These are phyloP conservation scores for Flexamia atlantica DNA, from an alignment of 2,888 invertebrate species.

Conservation along the genomic window DNA sequence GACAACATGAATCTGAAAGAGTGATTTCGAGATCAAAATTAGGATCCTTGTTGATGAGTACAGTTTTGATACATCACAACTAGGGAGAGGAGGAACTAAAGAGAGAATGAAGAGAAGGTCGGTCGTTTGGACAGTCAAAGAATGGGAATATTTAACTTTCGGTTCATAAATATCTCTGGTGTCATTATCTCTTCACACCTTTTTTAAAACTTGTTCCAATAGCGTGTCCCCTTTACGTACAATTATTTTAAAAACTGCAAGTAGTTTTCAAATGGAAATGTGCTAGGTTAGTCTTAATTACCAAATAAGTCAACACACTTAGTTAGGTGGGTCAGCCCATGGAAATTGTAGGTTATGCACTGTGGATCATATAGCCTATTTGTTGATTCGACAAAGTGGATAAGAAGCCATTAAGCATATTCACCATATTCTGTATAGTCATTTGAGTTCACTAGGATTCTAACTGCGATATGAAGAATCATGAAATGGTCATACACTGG, in stretches of 20 bases:
- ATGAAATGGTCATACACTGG: background rate
- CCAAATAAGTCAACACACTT: background rate
- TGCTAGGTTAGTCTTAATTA: background rate
- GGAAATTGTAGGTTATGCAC: slow-evolving; percentile 22
- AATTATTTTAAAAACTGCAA: background rate
- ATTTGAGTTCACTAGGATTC: slow-evolving; percentile 19
- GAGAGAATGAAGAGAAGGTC: too few relatives aligned
- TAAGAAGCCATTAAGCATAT: background rate
- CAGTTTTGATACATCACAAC: background rate
- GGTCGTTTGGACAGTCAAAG: background rate
- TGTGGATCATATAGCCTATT: background rate
- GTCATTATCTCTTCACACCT: background rate
- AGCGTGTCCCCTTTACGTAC: background rate
- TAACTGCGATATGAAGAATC: background rate
- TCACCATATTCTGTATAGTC: background rate
- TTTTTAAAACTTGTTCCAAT: background rate
- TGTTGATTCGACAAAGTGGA: background rate
- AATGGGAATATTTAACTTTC: background rate
- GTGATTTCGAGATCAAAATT: background rate
- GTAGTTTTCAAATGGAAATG: slow-evolving; percentile 7
- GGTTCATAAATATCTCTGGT: background rate
- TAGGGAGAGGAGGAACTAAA: background rate
- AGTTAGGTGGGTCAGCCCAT: background rate
- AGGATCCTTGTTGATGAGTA: background rate
- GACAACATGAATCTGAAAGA: background rate